phyloP scores from a whole-genome alignment of 2,888 invertebrate genomes.

The Melanotus villosus region DNA sequence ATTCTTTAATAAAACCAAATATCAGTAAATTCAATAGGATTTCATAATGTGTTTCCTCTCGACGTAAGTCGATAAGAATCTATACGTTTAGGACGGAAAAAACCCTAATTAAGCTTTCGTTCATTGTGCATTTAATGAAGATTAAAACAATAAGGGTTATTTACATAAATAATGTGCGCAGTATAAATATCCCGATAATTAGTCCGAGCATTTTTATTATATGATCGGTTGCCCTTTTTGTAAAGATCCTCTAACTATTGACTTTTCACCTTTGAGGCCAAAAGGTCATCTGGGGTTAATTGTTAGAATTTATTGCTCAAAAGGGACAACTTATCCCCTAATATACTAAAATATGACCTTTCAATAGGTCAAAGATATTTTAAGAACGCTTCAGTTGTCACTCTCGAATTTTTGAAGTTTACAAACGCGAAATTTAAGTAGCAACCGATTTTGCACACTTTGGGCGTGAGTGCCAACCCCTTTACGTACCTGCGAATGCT shows the following conservation, averaged over 20 bases:
- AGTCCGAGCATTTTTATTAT: too few species aligned
- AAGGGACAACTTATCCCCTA: slow-evolving; percentile 67
- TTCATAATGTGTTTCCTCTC: too few species aligned
- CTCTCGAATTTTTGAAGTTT: neutral
- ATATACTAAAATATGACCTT: slow-evolving; percentile 66
- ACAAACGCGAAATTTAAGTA: too few species aligned
- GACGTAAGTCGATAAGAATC: too few species aligned
- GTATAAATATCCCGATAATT: too few species aligned
- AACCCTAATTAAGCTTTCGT: too few species aligned
- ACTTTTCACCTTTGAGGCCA: slow-evolving; percentile 64
- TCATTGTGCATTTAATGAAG: too few species aligned
- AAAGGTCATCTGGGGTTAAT: slow-evolving; percentile 67
- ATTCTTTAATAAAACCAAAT: too few species aligned
- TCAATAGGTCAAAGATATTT: slow-evolving; percentile 62
- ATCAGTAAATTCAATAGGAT: too few species aligned
- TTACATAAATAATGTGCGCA: too few species aligned
- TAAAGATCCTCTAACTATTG: slow-evolving; percentile 44
- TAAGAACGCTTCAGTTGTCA: slow-evolving; percentile 41
- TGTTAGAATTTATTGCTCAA: slow-evolving; percentile 65
- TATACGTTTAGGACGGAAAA: too few species aligned
- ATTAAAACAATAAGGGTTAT: too few species aligned
- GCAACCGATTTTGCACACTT: neutral
- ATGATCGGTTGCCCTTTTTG: neutral
- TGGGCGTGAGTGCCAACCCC: neutral
- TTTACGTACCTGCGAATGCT: neutral